Evolutionary conservation across 2,797 vertebrate genomes (phyloP), one percentile per base, ranked within the genome.

Genomic region (Mareca strepera): DNA sequence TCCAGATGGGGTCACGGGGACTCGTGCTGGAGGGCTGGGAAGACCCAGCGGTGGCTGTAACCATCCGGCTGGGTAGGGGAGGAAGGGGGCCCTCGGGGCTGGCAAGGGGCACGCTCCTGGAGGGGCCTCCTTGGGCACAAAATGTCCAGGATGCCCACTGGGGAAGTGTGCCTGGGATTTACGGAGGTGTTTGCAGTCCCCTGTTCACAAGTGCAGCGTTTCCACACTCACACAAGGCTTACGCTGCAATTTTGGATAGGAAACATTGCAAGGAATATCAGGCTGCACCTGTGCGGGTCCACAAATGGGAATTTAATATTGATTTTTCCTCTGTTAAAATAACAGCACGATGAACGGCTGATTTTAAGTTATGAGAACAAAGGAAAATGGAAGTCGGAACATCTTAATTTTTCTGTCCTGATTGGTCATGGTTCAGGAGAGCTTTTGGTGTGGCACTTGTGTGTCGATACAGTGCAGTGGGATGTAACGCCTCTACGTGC

Each of bases 1-100:
- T 33, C 17, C 9, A 10, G 25, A 10, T 1, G 31, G 44, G 23
- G 46, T 41, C 41, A 31, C 12, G 12, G 23, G 37, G 37, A 31
- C 14, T 52, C 43, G 16, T 17, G 31, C 22, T 29, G 28, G 66
- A 44, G 50, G 20, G 11, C 12, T 39, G 23, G 58, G 44, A 26
- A 72, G n/a, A 29, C 28, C 43, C 8, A 11, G 3, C 7, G 1
- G 15, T 13, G 18, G 26, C 11, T 58, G 50, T 33, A 46, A 6
- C 7, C 2, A 0, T 3, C 28, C 5, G 10, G 66, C 44, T 35
- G 26, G 14, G 17, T 8, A 3, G 11, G 39, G 39, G 41, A 29
- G 37, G 29, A 43, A 39, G 3, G 12, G 48, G 50, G 50, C 12
- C 31, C 28, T 17, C 6, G 8, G 18, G 12, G 62, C 28, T 29